Evolutionary conservation across 1,140 invertebrate genomes (phyloP).

Genomic region (Bradynema listronoti): DNA sequence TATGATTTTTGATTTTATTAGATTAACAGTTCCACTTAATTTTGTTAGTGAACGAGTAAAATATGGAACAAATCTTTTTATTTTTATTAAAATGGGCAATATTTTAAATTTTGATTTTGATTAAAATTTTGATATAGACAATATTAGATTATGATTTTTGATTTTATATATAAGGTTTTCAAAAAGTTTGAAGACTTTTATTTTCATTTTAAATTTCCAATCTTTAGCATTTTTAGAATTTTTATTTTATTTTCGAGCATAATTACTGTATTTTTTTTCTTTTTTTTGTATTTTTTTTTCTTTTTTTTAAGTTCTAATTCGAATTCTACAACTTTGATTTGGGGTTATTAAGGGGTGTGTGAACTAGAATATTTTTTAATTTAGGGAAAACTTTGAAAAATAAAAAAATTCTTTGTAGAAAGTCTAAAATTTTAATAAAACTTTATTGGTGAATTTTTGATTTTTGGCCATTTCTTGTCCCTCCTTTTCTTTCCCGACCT

Average conservation of each 20-base stretch:
- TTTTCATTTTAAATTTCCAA: constrained; percentile 1
- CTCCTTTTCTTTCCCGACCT: neutral
- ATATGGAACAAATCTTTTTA: too few relatives aligned
- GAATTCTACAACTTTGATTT: neutral
- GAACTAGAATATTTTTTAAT: too few relatives aligned
- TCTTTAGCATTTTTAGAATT: too few relatives aligned
- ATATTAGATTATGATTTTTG: neutral
- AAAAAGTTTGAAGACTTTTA: neutral
- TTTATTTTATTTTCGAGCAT: neutral
- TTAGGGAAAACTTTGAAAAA: too few relatives aligned
- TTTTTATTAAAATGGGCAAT: neutral
- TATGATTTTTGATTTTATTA: neutral
- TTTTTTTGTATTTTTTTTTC: neutral
- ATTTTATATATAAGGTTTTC: neutral
- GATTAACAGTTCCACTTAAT: neutral
- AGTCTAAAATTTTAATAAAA: neutral
- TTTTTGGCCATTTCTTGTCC: neutral
- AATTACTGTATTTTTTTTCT: neutral
- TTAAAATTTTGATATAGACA: neutral
- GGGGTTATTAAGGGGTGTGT: too few relatives aligned
- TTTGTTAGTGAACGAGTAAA: too few relatives aligned
- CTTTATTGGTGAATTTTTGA: neutral
- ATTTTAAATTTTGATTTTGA: neutral
- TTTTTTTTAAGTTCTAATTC: neutral
- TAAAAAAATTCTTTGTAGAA: neutral